Evolutionary conservation across 2,113 vertebrate genomes (phyloP), one percentile per base, ranked within the genome.

Genomic region (Amphiprion ocellaris): DNA sequence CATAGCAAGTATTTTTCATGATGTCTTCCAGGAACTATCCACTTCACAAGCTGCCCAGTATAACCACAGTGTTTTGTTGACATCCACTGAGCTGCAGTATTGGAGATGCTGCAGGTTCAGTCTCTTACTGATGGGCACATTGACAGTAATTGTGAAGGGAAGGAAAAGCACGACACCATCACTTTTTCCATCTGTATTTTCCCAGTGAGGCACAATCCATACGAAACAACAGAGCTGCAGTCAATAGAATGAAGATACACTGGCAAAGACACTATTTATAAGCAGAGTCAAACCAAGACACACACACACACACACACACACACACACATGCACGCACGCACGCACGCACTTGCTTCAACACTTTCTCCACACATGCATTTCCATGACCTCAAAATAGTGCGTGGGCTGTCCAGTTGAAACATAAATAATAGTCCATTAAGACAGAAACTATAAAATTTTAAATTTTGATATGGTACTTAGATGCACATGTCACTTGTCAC

Each of bases 341-440:
- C 24, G 49, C 28, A 11, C 0, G n/a, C 33, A 10, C 33, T 39
- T 26, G 11, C 21, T 69, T 55, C 17, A n/a, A 64, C 44, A 68
- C 15, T 21, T 63, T 7, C 5, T 10, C 7, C 49, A 72, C 39
- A 47, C 4, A 26, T 19, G 2, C 46, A 44, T 62, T 61, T 26
- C 37, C 16, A 10, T 10, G 7, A 21, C 41, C 54, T 75, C 10
- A 78, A 80, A 80, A 82, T 24, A 74, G 82, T 39, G 73, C 47
- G 63, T 23, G 24, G n/a, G 11, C 62, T 50, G n/a, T 50, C 69
- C 54, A 49, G 28, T 50, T 64, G 46, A 59, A 59, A 60, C 56
- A 64, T 37, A 47, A 84, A 54, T 54, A 67, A 37, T 50, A 19
- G 47, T 84, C 55, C 41, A 8, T 80, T 64, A 50, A 26, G 65